phyloP scores from a whole-genome alignment of 2,113 vertebrate species.

The Syngnathus floridae region DNA sequence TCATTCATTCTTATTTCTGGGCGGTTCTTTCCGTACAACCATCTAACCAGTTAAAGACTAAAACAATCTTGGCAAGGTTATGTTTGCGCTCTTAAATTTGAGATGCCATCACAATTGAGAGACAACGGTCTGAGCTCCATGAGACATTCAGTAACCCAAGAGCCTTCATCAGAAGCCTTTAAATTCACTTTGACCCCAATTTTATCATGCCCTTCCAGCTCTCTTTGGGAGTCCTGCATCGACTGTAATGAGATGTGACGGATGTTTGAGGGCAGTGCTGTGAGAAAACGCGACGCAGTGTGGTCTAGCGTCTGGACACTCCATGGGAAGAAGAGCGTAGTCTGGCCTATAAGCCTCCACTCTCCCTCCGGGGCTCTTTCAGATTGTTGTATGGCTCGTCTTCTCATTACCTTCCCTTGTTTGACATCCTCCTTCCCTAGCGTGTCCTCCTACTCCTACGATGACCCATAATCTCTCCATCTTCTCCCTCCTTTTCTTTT shows the following conservation, averaged over 20 bases:
- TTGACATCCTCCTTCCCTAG: constrained; percentile 4
- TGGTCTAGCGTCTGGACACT: constrained; percentile 41
- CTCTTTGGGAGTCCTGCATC: constrained; percentile 53
- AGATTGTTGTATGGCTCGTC: constrained; percentile 10
- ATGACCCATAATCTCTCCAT: constrained; percentile 14
- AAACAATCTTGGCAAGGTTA: constrained; percentile 14
- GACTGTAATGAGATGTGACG: constrained; percentile 70
- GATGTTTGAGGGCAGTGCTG: constrained; percentile 52
- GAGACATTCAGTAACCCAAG: constrained; percentile 48
- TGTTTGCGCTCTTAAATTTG: constrained; percentile 31
- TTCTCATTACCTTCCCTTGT: constrained; percentile 20
- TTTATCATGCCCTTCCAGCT: constrained; percentile 54
- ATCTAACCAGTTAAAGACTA: constrained; percentile 18
- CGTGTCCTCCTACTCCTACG: constrained; percentile 11
- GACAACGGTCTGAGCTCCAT: constrained; percentile 48
- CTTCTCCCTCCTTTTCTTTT: constrained; percentile 22
- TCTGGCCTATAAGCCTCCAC: constrained; percentile 28
- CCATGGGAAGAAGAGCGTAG: constrained; percentile 59
- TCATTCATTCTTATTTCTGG: background rate
- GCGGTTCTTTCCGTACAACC: background rate
- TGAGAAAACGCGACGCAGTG: constrained; percentile 47
- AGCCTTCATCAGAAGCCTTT: constrained; percentile 45
- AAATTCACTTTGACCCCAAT: constrained; percentile 61
- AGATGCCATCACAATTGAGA: constrained; percentile 27
- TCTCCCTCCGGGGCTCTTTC: constrained; percentile 1